Evolutionary conservation across 2,888 invertebrate species (phyloP), one percentile per base, ranked within the genome.

Genomic region (Horisme vitalbata): DNA sequence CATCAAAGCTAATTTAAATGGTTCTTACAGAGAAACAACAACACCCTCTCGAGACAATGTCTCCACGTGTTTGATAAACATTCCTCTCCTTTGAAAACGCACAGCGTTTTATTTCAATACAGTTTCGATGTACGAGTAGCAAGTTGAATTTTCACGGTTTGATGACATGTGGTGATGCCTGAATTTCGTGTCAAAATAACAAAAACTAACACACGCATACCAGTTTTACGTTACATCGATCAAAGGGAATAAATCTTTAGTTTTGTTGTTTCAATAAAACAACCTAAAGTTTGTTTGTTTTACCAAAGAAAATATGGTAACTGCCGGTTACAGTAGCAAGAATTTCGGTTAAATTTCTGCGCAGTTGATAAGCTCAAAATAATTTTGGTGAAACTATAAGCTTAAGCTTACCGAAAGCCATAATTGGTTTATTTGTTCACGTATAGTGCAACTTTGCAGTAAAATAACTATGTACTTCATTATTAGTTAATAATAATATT

Each of bases 1-100:
- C 77, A 80, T 84, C 85, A 84, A 84, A 83, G 71, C 72, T 69
- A 66, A 75, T 79, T 79, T 80, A 78, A 80, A 83, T 75, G 74
- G 67, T 66, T 63, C 57, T 67, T 68, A 27, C 65, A 70, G 65
- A 65, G 72, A 69, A 78, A 82, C 69, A 77, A 77, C 76, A 68
- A 46, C 59, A 62, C 59, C 11, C 18, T 64, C 63, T 57, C 44
- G 49, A 68, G 62, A 65, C 63, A 61, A 41, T 64, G 63, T 67
- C 63, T 62, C 55, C 37, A 41, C 35, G 57, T 50, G 57, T 68
- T 65, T 70, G 63, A 70, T 69, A 73, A 75, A 70, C 74, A 63
- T 52, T 41, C 59, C 45, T 58, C 57, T 56, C 61, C 68, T 71
- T 69, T 71, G 65, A 59, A 43, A 46, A 18, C 34, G 33, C 33